phyloP scores from a whole-genome alignment of 2,888 invertebrate genomes.

The Sesia bembeciformis region DNA sequence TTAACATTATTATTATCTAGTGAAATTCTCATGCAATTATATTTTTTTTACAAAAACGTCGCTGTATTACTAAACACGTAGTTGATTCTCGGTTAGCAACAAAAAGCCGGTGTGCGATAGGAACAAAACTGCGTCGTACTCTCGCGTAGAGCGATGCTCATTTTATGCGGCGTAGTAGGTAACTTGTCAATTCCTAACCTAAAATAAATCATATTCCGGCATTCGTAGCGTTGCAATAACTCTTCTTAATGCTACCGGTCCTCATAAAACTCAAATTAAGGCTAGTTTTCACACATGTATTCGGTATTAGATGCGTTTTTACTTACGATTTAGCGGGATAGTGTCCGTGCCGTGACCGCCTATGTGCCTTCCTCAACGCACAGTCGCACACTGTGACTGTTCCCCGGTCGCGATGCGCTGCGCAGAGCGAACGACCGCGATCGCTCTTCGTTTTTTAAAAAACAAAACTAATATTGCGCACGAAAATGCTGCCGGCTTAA shows the following conservation, averaged over 20 bases:
- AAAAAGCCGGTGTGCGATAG: slow-evolving; percentile 45
- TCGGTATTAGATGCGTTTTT: slow-evolving; percentile 15
- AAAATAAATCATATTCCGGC: slow-evolving; percentile 25
- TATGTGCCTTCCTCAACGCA: slow-evolving; percentile 38
- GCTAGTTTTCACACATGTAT: slow-evolving; percentile 34
- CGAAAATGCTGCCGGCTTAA: neutral
- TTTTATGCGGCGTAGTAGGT: slow-evolving; percentile 49
- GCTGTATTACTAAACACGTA: slow-evolving; percentile 42
- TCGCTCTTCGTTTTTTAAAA: slow-evolving; percentile 36
- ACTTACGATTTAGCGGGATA: slow-evolving; percentile 39
- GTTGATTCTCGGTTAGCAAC: slow-evolving; percentile 60
- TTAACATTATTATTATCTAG: neutral
- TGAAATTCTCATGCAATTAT: neutral
- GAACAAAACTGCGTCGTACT: slow-evolving; percentile 53
- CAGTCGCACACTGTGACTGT: slow-evolving; percentile 48
- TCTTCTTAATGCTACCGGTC: slow-evolving; percentile 13
- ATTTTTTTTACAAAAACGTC: neutral
- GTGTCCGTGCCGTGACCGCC: slow-evolving; percentile 35
- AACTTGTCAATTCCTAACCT: slow-evolving; percentile 50
- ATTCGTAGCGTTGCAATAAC: slow-evolving; percentile 7
- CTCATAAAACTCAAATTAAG: slow-evolving; percentile 8
- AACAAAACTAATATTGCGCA: slow-evolving; percentile 10
- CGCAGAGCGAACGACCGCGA: slow-evolving; percentile 41
- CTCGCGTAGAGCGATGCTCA: slow-evolving; percentile 32
- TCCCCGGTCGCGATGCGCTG: slow-evolving; percentile 17